phyloP scores from a whole-genome alignment of 2,888 invertebrate species.

The Tachina grossa region DNA sequence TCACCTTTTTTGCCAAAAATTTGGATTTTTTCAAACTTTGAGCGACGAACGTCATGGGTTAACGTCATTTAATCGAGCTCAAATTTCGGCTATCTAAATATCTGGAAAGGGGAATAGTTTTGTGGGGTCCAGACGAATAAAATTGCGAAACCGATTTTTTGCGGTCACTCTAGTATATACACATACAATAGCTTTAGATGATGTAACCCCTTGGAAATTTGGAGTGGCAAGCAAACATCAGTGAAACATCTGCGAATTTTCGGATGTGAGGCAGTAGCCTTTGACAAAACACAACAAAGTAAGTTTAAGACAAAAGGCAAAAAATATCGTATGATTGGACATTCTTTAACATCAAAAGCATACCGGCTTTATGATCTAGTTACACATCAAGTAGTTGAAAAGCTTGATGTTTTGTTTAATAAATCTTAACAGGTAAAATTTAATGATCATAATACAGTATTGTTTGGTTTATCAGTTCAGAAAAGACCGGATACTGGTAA shows the following conservation, averaged over 20 bases:
- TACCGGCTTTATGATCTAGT: background rate
- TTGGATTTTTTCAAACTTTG: too few species aligned
- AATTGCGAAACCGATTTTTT: background rate
- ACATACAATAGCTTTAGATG: background rate
- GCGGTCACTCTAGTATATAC: background rate
- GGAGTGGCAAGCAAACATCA: background rate
- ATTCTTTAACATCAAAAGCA: too few species aligned
- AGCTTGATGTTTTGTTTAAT: constrained; percentile 3
- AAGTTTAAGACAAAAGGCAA: background rate
- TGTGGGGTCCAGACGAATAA: background rate
- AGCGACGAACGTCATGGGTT: too few species aligned
- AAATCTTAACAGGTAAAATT: background rate
- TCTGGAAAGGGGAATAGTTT: too few species aligned
- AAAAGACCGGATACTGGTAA: background rate
- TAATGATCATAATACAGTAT: background rate
- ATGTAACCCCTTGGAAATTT: constrained; percentile 9
- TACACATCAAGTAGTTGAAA: background rate
- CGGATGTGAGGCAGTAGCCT: background rate
- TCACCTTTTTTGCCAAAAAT: too few species aligned
- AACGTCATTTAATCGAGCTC: too few species aligned
- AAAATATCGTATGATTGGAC: too few species aligned
- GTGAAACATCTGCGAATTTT: constrained; percentile 3
- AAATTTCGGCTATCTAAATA: too few species aligned
- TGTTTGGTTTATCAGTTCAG: background rate
- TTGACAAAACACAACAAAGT: background rate